Evolutionary conservation across 2,113 vertebrate genomes (phyloP), one percentile per base, ranked within the genome.

Genomic region (Lynx canadensis): DNA sequence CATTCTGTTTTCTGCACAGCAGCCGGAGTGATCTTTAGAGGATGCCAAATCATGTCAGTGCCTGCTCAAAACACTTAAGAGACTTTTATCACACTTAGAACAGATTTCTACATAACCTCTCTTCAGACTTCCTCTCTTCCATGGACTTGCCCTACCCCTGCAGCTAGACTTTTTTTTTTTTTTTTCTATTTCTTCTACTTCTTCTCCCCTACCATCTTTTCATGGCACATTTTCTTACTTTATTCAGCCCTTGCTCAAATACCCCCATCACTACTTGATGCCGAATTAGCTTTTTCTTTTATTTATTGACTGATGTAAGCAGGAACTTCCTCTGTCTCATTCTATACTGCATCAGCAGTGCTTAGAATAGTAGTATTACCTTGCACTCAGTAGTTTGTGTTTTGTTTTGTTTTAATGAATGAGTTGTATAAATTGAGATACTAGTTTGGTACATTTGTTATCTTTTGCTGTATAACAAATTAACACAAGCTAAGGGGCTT

Each of bases 211-310:
- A 36, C 14, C 18, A 57, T 66, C 80, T 94, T 95, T 81, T 45
- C 21, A 7, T 65, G 65, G 36, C 48, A 69, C 12, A 29, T 21
- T 45, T 97, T 94, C n/a, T 89, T 14, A 81, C 33, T 92, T n/a
- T 16, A 2, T 92, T 92, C 36, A 66, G 33, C 73, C 73, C 29
- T 95, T 96, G 84, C 50, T 93, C 23, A 88, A 29, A 82, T 92
- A 91, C 19, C 29, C 9, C 31, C 13, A 33, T 94, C 52, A 83
- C 63, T 87, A 21, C 74, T 96, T 96, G 57, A 80, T 52, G 38
- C 16, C 36, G 1, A 63, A 13, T 87, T 83, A 74, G 65, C 19
- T 92, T 73, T 50, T 81, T 90, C 57, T 86, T 96, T 96, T 63
- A 21, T 87, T 84, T 85, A 60, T 57, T 81, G 21, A 63, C 68